Conservation (phyloP, 2,888 invertebrate genomes). For the Choristoneura rosaceana region DNA sequence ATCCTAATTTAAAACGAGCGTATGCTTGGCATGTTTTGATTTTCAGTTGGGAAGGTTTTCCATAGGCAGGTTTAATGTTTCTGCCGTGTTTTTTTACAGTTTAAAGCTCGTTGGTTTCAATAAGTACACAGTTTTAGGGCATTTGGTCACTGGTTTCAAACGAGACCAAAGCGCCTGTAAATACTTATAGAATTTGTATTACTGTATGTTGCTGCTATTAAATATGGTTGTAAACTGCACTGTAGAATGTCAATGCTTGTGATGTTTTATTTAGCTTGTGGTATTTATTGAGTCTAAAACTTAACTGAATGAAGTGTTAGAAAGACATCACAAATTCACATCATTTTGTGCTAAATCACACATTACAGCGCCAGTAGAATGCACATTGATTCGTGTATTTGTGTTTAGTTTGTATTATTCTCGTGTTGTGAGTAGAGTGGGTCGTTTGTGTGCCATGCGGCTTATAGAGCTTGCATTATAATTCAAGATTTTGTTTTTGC, state of each 20-base stretch:
- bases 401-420: slow-evolving; percentile 27
- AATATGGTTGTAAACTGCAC: slow-evolving; percentile 59
- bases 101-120: background rate
- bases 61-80: slow-evolving; percentile 1
- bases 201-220: slow-evolving; percentile 66
- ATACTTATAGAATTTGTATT: slow-evolving; percentile 50
- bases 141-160: slow-evolving; percentile 57
- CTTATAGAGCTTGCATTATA: slow-evolving; percentile 73
- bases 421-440: slow-evolving; percentile 64
- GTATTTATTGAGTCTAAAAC: slow-evolving; percentile 24
- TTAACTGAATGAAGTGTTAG: slow-evolving; percentile 39
- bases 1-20: background rate
- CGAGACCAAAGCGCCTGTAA: slow-evolving; percentile 57
- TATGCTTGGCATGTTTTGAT: slow-evolving; percentile 30
- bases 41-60: slow-evolving; percentile 27
- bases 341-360: slow-evolving; percentile 39
- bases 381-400: slow-evolving; percentile 34
- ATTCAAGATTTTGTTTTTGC: slow-evolving; percentile 73
- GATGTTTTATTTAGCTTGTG: slow-evolving; percentile 54
- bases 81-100: background rate
- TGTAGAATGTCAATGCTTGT: slow-evolving; percentile 57
- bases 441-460: slow-evolving; percentile 69
- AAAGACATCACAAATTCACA: slow-evolving; percentile 26
- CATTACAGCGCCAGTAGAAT: slow-evolving; percentile 23
- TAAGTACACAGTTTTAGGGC: slow-evolving; percentile 52